These are phyloP conservation scores for Calypte anna DNA, from an alignment of 2,113 vertebrate species.

Conservation along the genomic window DNA sequence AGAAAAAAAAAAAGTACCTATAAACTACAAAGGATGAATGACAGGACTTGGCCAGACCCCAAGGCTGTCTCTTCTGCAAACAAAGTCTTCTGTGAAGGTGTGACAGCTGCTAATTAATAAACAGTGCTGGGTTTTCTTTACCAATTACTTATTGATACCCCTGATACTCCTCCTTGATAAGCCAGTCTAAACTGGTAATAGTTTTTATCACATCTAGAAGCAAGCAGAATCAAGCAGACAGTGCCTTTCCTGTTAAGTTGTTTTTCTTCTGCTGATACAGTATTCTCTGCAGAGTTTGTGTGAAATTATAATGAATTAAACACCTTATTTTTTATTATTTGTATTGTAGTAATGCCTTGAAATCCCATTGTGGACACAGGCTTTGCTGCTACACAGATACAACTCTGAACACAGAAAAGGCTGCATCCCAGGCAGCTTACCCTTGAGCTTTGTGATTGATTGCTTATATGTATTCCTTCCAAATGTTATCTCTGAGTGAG, in stretches of 20 bases:
- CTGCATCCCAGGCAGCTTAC: slow-evolving; percentile 12
- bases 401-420: neutral
- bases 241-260: slow-evolving; percentile 39
- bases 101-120: slow-evolving; percentile 51
- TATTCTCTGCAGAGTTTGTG: slow-evolving; percentile 50
- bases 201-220: slow-evolving; percentile 41
- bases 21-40: neutral
- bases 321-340: slow-evolving; percentile 58
- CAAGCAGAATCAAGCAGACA: neutral
- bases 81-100: neutral
- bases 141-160: slow-evolving; percentile 52
- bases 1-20: neutral
- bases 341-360: slow-evolving; percentile 14
- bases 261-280: slow-evolving; percentile 16
- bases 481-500: neutral
- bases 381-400: neutral
- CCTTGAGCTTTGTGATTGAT: slow-evolving; percentile 36
- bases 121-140: neutral
- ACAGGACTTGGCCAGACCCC: neutral
- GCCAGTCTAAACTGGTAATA: slow-evolving; percentile 5
- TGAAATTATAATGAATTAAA: slow-evolving; percentile 45
- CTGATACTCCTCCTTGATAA: slow-evolving; percentile 36
- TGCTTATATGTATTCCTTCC: slow-evolving; percentile 12
- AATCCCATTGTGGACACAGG: slow-evolving; percentile 1
- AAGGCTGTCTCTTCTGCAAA: neutral